Evolutionary conservation across 2,888 invertebrate genomes (phyloP), one percentile per base, ranked within the genome.

Genomic region (Clunio marinus): DNA sequence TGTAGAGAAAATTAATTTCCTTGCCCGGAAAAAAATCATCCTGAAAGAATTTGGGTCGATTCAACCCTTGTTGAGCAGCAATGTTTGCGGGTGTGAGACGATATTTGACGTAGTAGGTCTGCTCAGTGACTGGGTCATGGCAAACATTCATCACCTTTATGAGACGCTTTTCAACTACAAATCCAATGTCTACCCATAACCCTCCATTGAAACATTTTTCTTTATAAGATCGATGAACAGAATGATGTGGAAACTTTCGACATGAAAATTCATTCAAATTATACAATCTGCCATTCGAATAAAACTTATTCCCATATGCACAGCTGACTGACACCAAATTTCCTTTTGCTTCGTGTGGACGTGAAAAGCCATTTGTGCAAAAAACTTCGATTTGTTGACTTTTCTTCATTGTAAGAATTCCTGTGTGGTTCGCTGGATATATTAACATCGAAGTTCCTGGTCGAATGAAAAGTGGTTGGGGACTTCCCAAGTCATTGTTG

Each of bases 381-480:
- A 46, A 72, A 20, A 78, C 71, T 69, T 78, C 78, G 28, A 78
- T 74, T 69, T 57, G 69, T 37, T 72, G 72, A 2, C 75, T 75
- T 1, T 70, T 71, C 15, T 73, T 72, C 7, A 79, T 70, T 62
- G 73, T 70, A 46, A 78, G 68, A 32, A 72, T 71, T 1, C 78
- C 77, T 0, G 72, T 41, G 0, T 65, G 62, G 2, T 65, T 41
- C 22, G 73, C 73, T 57, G 77, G 77, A 35, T 74, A 70, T 74
- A 76, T 75, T 70, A 75, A 76, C 24, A 70, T 66, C 13, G 71
- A 70, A 1, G 76, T 75, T 1, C 78, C 76, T 0, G 80, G 77
- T 55, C 75, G 77, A 1, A 87, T 73, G 72, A 84, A 81, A 2
- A 87, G 78, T 0, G 86, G 85, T 73, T 86, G 86, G 0, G 83